Evolutionary conservation across 2,888 invertebrate species (phyloP).

Genomic region (Lithophane socia): DNA sequence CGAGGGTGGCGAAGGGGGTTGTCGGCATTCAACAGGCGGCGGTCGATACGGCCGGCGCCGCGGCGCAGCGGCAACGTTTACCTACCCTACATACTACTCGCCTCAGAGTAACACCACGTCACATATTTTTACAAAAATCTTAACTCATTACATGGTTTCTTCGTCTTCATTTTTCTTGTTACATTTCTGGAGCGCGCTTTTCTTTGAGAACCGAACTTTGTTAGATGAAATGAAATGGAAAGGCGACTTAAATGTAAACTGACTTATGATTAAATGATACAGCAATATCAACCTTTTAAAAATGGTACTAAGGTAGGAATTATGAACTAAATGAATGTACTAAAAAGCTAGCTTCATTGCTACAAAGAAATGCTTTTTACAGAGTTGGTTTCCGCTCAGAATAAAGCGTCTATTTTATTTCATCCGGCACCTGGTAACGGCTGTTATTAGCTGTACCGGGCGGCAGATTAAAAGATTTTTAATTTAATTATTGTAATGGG

Average conservation of each 20-base stretch:
- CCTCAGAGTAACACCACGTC: conserved; percentile 65
- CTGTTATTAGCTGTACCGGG: conserved; percentile 42
- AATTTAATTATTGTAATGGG: conserved; percentile 35
- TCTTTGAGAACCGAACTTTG: conserved; percentile 4
- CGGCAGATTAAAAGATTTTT: conserved; percentile 39
- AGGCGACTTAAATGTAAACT: neutral
- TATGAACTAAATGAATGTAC: neutral
- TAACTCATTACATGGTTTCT: conserved; percentile 45
- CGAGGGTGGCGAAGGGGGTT: conserved; percentile 75
- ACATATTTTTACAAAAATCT: conserved; percentile 63
- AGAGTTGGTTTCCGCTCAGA: conserved; percentile 28
- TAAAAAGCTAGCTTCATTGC: conserved; percentile 15
- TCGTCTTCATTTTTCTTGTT: conserved; percentile 35
- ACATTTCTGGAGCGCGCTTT: conserved; percentile 10
- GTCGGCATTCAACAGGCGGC: conserved; percentile 90
- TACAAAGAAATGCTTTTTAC: conserved; percentile 30
- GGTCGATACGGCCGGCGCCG: conserved; percentile 88
- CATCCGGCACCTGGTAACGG: conserved; percentile 43
- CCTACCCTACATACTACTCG: conserved; percentile 76
- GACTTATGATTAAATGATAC: neutral
- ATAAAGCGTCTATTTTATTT: conserved; percentile 56
- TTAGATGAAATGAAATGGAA: neutral
- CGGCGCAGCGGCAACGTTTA: conserved; percentile 81
- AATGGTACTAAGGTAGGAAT: neutral
- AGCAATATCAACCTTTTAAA: neutral